Conservation (phyloP, 2,888 invertebrate species). For the Cheilosia variabilis region DNA sequence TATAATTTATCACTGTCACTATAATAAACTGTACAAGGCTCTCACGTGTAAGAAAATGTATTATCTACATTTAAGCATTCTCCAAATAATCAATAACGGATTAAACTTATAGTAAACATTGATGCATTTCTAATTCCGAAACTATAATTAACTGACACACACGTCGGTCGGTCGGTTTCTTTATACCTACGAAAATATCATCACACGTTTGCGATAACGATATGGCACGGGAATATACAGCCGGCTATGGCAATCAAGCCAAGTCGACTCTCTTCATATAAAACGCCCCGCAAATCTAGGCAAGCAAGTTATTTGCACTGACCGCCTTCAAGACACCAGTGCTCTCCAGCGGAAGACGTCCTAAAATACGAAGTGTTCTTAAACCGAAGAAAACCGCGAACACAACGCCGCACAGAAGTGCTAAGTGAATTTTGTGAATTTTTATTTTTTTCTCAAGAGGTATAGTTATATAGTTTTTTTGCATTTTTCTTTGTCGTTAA, state of each 20-base stretch:
- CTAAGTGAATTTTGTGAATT: constrained; percentile 49
- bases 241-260: constrained; percentile 13
- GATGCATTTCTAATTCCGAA: background rate
- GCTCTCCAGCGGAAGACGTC: constrained; percentile 30
- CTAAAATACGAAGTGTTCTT: constrained; percentile 5
- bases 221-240: constrained; percentile 23
- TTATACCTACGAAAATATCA: constrained; percentile 14
- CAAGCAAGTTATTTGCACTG: constrained; percentile 65
- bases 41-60: no score
- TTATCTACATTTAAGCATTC: no score
- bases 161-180: constrained; percentile 22
- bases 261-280: constrained; percentile 44
- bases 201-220: constrained; percentile 59
- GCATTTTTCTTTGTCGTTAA: background rate
- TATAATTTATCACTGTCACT: no score
- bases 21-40: no score
- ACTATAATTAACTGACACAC: background rate
- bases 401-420: constrained; percentile 14
- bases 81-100: background rate
- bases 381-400: constrained; percentile 35
- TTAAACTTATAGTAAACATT: constrained; percentile 5
- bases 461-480: constrained; percentile 23
- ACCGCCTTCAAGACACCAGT: constrained; percentile 54
- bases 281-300: constrained; percentile 56
- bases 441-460: constrained; percentile 21